A percentile compares a stretch with the other conserved stretches of the same genome.
phyloP scores from a whole-genome alignment of 1,140 invertebrate genomes.

The roundworm (Caenorhabditis elegans) region WBcel235 BX284604.4:12501-13000 shows the following conservation, averaged over 20 bases:
- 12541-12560: neutral
- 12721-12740: conserved; percentile 56
- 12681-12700: conserved; percentile 43
- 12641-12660: conserved; percentile 56
- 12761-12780: conserved; percentile 55
- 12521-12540: conserved; percentile 3
- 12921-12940: too few relatives aligned
- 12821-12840: too few relatives aligned
- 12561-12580: conserved; percentile 52
- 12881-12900: too few relatives aligned
- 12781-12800: conserved; percentile 34
- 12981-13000: too few relatives aligned
- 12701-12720: conserved; percentile 51
- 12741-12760: conserved; percentile 57
- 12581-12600: conserved; percentile 37
- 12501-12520: neutral
- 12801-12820: neutral
- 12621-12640: conserved; percentile 64
- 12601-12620: conserved; percentile 58
- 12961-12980: too few relatives aligned
- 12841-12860: too few relatives aligned
- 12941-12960: too few relatives aligned
- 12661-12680: conserved; percentile 57
- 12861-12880: too few relatives aligned
- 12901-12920: too few relatives aligned